Base-by-base conservation (phyloP, 2,888 invertebrate species). In the Diaperis boleti region DNA sequence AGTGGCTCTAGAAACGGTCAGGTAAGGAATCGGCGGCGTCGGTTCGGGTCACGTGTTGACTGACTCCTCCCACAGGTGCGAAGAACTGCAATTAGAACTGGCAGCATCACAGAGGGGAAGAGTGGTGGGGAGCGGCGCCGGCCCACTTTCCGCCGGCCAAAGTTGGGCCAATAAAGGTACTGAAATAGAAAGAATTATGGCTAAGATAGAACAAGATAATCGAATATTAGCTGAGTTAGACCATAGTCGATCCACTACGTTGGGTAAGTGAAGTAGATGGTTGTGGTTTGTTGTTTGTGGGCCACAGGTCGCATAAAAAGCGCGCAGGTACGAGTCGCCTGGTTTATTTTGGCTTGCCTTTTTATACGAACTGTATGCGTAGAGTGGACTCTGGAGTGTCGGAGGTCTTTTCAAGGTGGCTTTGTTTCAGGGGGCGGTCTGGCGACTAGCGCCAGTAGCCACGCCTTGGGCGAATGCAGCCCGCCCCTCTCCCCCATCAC, bases 171-270 rank as follows among this genome's bases (percentile, higher is more conserved):
- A 75, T 71, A 82, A 82, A 76, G 76, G 79, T 80, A 88, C 90
- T 35, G 95, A 95, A 84, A 95, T 95, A 80, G 95, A 95, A 82
- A 88, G 94, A 78, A 94, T 96, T 81, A 95, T 96, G 92, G 95
- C 95, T 72, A 95, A 95, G 85, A 94, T 96, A 76, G 95, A 95
- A 83, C 95, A 95, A 83, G 90, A 90, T 83, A 92, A 92, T 83
- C 87, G 92, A 74, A 92, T 95, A 75, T 86, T 95, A 77, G 95
- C 95, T 69, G 95, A 96, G 80, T 84, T 95, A 77, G 95, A 96
- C 81, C 93, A 93, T 81, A 89, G 90, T 72, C 87, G 93, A 78
- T 88, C 89, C 67, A 88, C 88, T 37, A 90, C 87, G 47, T 84
- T 88, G 79, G 87, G 88, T 88, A 76, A 79, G 80, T 80, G 69